Percentiles rank a stretch among this genome's conserved stretches.
Evolutionary conservation across 2,888 invertebrate genomes (phyloP).

Genomic region (Lissocephala sabroskyi): DNA sequence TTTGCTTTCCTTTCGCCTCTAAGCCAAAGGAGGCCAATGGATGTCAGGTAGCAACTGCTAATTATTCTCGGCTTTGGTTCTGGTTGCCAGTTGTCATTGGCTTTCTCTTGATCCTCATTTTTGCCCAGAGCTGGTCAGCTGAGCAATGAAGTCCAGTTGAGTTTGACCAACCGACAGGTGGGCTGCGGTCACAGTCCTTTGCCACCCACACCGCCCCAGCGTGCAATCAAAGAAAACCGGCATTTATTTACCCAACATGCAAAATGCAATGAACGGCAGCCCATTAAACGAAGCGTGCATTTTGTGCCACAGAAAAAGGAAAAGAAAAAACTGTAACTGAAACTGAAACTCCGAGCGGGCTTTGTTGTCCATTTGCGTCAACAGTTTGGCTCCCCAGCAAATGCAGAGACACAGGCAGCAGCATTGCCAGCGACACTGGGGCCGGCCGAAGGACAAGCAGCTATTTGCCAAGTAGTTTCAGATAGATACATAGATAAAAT

Average conservation of each 20-base stretch:
- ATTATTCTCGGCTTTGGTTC: too few relatives aligned
- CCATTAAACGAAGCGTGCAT: constrained; percentile 53
- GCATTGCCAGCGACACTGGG: constrained; percentile 5
- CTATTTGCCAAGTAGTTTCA: constrained; percentile 55
- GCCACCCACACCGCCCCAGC: too few relatives aligned
- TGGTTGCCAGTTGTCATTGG: too few relatives aligned
- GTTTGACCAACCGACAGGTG: too few relatives aligned
- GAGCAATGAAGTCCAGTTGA: too few relatives aligned
- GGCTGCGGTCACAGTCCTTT: too few relatives aligned
- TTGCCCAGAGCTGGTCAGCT: too few relatives aligned
- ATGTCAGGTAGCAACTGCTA: too few relatives aligned
- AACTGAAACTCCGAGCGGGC: constrained; percentile 53
- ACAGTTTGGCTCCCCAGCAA: constrained; percentile 41
- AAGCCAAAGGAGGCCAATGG: too few relatives aligned
- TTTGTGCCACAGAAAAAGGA: constrained; percentile 20
- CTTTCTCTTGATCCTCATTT: too few relatives aligned
- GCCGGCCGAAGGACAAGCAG: constrained; percentile 4
- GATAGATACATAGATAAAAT: constrained; percentile 64
- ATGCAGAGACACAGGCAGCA: constrained; percentile 6
- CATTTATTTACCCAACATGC: constrained; percentile 29
- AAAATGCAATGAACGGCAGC: constrained; percentile 53
- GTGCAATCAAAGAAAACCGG: not conserved
- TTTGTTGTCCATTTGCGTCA: constrained; percentile 62
- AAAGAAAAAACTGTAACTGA: constrained; percentile 31
- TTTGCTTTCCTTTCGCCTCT: too few relatives aligned